A percentile compares a stretch with the other conserved stretches of the same genome.
These are phyloP conservation scores for Actinernus sp. DNA, from an alignment of 92 coral and sea anemone genomes.

Conservation along the genomic window DNA sequence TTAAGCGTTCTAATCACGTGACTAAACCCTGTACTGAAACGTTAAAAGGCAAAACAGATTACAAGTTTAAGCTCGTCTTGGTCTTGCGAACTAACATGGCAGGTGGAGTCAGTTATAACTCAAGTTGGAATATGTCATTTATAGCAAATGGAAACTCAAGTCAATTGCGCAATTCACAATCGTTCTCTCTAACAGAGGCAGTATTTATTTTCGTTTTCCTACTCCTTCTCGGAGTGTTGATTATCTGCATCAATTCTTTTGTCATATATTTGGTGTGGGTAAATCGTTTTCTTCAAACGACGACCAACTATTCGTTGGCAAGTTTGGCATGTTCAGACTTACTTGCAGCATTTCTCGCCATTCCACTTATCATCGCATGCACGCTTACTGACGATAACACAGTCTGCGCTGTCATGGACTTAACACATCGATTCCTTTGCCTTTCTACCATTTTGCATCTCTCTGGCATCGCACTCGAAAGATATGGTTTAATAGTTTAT, in stretches of 20 bases:
- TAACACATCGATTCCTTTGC: background rate
- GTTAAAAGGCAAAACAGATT: too few relatives aligned
- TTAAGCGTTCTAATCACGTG: too few relatives aligned
- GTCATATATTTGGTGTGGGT: background rate
- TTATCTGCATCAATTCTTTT: background rate
- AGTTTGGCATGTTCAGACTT: background rate
- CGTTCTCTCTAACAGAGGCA: too few relatives aligned
- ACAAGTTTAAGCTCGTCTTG: too few relatives aligned
- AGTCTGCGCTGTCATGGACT: background rate
- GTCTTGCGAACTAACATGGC: too few relatives aligned
- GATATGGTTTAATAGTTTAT: background rate
- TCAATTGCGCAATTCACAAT: too few relatives aligned
- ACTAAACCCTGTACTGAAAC: too few relatives aligned
- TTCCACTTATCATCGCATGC: background rate
- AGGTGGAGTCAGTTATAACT: too few relatives aligned
- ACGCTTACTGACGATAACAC: background rate
- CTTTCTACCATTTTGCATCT: background rate
- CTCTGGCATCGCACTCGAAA: background rate
- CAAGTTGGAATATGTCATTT: too few relatives aligned
- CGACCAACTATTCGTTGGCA: background rate
- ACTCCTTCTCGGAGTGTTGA: background rate
- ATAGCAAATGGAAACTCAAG: too few relatives aligned
- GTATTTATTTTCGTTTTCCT: background rate
- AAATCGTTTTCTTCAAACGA: background rate
- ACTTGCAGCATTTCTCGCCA: background rate